Evolutionary conservation across 2,797 vertebrate species (phyloP).

Genomic region (Salmo trutta): DNA sequence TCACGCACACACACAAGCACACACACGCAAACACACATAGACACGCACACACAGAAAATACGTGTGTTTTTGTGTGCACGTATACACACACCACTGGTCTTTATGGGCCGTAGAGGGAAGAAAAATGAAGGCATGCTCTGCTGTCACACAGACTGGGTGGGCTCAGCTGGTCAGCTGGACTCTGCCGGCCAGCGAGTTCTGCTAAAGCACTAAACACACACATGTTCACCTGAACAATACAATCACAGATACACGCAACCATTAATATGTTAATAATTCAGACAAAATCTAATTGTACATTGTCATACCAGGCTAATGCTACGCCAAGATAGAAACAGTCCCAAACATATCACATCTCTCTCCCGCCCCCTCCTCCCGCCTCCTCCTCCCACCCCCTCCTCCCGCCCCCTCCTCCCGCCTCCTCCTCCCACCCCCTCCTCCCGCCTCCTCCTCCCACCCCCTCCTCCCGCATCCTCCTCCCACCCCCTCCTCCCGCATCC

Average conservation of each 20-base stretch:
- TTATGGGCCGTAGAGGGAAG: slow-evolving; percentile 57
- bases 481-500: no score
- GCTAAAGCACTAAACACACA: slow-evolving; percentile 57
- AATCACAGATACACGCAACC: background rate
- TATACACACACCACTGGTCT: slow-evolving; percentile 35
- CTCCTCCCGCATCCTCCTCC: no score
- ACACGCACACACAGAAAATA: slow-evolving; percentile 53
- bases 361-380: no score
- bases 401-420: no score
- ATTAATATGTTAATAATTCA: background rate
- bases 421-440: no score
- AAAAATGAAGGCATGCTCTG: slow-evolving; percentile 68
- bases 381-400: no score
- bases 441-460: no score
- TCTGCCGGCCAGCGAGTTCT: slow-evolving; percentile 64
- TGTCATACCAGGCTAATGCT: no score
- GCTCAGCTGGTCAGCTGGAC: slow-evolving; percentile 72
- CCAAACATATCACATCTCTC: no score
- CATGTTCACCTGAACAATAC: slow-evolving; percentile 11
- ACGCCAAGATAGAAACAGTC: no score
- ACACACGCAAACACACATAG: background rate
- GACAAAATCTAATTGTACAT: background rate
- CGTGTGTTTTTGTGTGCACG: slow-evolving; percentile 35
- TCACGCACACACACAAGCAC: background rate
- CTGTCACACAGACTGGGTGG: slow-evolving; percentile 76